phyloP scores from a whole-genome alignment of 2,888 invertebrate genomes.

The Leptarthrus brevirostris region DNA sequence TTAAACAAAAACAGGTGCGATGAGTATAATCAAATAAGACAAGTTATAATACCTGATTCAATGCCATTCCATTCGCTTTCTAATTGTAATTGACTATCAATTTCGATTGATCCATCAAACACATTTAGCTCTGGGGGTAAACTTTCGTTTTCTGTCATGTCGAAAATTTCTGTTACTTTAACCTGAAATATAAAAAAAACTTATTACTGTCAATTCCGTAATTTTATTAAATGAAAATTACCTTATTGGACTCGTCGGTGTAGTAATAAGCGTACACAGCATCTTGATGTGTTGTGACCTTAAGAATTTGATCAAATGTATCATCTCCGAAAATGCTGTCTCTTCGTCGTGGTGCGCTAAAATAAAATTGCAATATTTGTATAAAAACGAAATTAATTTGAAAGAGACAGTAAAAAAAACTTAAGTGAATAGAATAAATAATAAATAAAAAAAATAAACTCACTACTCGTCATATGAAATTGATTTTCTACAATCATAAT shows the following conservation, averaged over 20 bases:
- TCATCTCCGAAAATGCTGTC: conserved; percentile 62
- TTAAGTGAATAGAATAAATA: background rate
- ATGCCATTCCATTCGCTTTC: conserved; percentile 66
- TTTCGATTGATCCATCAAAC: conserved; percentile 64
- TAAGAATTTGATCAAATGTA: conserved; percentile 77
- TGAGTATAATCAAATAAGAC: no score
- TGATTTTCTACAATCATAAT: conserved; percentile 63
- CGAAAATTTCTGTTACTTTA: conserved; percentile 89
- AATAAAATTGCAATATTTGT: background rate
- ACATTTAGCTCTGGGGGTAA: conserved; percentile 68
- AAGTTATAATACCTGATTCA: conserved; percentile 67
- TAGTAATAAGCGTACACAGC: conserved; percentile 91
- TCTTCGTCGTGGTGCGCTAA: background rate
- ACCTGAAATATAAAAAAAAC: conserved; percentile 69
- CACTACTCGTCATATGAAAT: conserved; percentile 65
- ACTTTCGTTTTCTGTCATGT: conserved; percentile 82
- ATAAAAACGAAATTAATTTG: background rate
- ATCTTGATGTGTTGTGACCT: conserved; percentile 87
- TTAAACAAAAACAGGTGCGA: no score
- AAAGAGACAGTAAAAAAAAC: background rate
- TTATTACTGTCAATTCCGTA: background rate
- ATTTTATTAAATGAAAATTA: conserved; percentile 60
- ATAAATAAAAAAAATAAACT: conserved; percentile 48
- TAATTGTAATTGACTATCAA: conserved; percentile 61
- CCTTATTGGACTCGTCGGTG: conserved; percentile 86